phyloP scores from a whole-genome alignment of 2,113 vertebrate genomes.

The Muntiacus reevesi region DNA sequence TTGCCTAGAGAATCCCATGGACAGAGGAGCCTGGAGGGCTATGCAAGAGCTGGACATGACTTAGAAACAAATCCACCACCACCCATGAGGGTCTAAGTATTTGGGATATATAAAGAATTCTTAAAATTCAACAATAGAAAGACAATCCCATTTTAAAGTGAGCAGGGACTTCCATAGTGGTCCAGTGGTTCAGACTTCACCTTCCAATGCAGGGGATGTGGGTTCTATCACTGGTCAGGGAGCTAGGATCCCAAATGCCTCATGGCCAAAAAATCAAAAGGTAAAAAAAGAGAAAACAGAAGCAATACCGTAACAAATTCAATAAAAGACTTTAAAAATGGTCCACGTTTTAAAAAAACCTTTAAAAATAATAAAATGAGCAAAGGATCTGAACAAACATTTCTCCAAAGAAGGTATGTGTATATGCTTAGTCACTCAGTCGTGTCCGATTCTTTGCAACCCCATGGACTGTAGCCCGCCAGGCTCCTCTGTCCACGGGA shows the following conservation, averaged over 20 bases:
- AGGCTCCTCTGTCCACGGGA: too few relatives aligned
- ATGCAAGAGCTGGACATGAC: background rate
- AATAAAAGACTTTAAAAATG: background rate
- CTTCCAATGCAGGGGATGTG: background rate
- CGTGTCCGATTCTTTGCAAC: too few relatives aligned
- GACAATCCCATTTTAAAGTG: background rate
- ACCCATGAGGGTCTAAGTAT: background rate
- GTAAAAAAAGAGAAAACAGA: background rate
- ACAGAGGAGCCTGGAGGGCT: background rate
- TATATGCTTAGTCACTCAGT: too few relatives aligned
- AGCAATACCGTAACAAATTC: background rate
- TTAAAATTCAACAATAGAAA: background rate
- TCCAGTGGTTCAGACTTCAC: background rate
- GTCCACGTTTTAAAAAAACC: background rate
- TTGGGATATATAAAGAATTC: background rate
- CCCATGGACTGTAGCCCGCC: too few relatives aligned
- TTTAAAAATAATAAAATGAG: background rate
- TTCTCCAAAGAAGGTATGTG: background rate
- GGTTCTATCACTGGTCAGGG: background rate
- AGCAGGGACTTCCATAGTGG: background rate
- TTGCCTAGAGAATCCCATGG: background rate
- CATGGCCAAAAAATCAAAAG: background rate
- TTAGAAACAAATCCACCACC: background rate
- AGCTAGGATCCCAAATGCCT: background rate
- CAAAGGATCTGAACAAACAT: background rate